Base-by-base conservation (phyloP, 37 sponge, comb jelly and placozoan genomes). In the Chondrilla cf. caribensis region DNA sequence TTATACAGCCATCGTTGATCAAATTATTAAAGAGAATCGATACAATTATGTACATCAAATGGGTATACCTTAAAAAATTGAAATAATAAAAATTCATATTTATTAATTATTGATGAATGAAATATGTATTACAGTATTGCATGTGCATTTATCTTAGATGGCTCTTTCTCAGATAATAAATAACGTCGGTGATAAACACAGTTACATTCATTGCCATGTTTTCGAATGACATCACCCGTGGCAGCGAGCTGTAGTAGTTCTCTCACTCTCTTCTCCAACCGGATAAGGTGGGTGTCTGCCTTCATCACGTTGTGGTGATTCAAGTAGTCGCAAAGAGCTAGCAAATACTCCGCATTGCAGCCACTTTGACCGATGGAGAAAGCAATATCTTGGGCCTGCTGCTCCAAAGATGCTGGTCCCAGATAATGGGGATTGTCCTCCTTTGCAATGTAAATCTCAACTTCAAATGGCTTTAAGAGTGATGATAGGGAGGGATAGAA, bases 291-390 rank as follows among this genome's bases (percentile, higher is more conserved):
- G 36, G 43, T 42, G 44, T 73, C 76, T 9, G 40, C 24, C 3
- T 36, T 11, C 43, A 73, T 37, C 43, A 40, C 14, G 2, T n/a
- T 22, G 44, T 73, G 76, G 1, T 38, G 17, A 7, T 40, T 42
- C 9, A 73, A 73, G 25, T 39, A 73, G 14, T 73, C 76, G 42
- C 92, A 95, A 70, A 98, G 77, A 22, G 85, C 79, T 40, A 96
- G 41, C 43, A 96, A 59, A 84, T 98, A 98, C 84, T 96, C 94
- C 22, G 85, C 78, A 72, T 98, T 98, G 37, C 86, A 85, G 0
- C 99, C 96, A 84, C 91, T 95, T 39, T 78, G 79, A 0, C 99
- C 99, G 47, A 40, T 29, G 5, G 89, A 88, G 36, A 29, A 43
- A 2, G 92, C 90, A 32, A 98, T 86, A 22, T 87, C 84, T 59